Evolutionary conservation across 2,113 vertebrate genomes (phyloP).

Genomic region (Peucedramus taeniatus): DNA sequence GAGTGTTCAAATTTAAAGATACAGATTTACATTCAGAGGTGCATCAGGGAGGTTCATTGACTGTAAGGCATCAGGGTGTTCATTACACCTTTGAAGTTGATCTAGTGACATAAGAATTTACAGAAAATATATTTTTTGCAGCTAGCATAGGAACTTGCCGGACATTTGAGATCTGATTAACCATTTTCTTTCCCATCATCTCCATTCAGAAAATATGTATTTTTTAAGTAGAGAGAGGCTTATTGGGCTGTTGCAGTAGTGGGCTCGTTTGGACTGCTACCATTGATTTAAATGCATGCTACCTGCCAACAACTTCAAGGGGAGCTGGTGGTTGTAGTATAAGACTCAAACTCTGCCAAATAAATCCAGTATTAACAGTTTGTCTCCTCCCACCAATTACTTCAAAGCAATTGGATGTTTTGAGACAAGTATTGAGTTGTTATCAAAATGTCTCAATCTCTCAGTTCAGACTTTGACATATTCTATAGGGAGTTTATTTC

Average conservation of each 20-base stretch:
- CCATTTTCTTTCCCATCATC: not conserved
- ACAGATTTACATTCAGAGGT: not conserved
- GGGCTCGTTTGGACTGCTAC: not conserved
- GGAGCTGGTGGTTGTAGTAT: not conserved
- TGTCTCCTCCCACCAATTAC: constrained; percentile 45
- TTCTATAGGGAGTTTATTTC: constrained; percentile 30
- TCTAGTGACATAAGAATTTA: not conserved
- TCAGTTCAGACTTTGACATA: constrained; percentile 40
- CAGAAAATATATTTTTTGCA: not conserved
- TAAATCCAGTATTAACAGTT: constrained; percentile 29
- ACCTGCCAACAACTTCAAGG: not conserved
- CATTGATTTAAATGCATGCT: not conserved
- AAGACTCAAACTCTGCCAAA: not conserved
- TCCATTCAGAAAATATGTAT: not conserved
- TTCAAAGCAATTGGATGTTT: constrained; percentile 36
- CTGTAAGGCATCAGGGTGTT: not conserved
- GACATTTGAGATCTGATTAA: not conserved
- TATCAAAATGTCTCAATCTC: constrained; percentile 58
- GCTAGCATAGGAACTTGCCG: not conserved
- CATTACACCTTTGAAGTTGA: not conserved
- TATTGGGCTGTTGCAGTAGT: not conserved
- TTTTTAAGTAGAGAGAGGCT: not conserved
- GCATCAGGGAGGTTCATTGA: not conserved
- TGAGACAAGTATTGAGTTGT: constrained; percentile 42
- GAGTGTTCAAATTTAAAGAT: not conserved